A percentile compares a stretch with the other conserved stretches of the same genome.
phyloP scores from a whole-genome alignment of 2,797 vertebrate species.

The Lemur catta region DNA sequence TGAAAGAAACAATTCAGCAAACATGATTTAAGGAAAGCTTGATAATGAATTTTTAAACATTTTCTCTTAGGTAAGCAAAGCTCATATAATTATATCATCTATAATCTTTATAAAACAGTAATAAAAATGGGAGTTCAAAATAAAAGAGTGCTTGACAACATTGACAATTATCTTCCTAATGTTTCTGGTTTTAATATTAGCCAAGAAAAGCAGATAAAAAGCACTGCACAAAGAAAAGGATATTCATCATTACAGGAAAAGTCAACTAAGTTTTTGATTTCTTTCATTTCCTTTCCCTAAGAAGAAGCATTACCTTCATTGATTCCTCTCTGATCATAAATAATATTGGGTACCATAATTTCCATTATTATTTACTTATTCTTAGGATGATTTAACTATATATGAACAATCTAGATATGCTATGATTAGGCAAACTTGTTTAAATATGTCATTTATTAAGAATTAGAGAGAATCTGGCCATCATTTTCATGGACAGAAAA shows the following conservation, averaged over 20 bases:
- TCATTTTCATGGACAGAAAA: not conserved
- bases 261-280: not conserved
- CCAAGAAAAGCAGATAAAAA: not conserved
- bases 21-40: slow-evolving; percentile 83
- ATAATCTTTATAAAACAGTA: slow-evolving; percentile 54
- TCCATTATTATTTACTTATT: not conserved
- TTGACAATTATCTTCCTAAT: not conserved
- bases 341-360: not conserved
- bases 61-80: slow-evolving; percentile 83
- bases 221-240: not conserved
- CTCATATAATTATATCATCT: slow-evolving; percentile 74
- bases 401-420: not conserved
- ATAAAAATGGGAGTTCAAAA: not conserved
- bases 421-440: not conserved
- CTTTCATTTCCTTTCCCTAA: not conserved
- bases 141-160: not conserved
- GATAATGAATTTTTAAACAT: slow-evolving; percentile 81
- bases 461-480: not conserved
- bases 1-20: slow-evolving; percentile 83
- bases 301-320: not conserved
- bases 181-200: not conserved
- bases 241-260: not conserved
- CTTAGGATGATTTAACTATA: not conserved
- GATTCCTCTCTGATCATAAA: not conserved
- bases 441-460: not conserved